Conservation (phyloP, 2,797 vertebrate genomes). For the Pagetopsis macropterus region DNA sequence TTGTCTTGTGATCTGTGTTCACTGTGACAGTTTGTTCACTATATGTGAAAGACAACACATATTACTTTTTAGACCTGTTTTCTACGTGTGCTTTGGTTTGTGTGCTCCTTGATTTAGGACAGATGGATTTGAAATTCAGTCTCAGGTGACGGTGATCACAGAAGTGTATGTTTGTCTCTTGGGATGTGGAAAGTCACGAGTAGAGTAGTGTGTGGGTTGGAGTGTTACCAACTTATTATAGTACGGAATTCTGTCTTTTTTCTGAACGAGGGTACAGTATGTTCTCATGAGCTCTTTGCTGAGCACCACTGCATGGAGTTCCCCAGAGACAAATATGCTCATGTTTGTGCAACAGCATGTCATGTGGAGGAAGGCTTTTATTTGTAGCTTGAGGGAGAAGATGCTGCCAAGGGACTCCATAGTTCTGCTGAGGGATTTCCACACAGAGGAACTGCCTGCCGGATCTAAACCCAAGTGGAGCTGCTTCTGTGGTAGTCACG, state of each 20-base stretch:
- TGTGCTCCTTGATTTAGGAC: not conserved
- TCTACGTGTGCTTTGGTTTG: constrained; percentile 7
- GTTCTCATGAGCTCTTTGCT: constrained; percentile 2
- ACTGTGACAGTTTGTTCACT: not conserved
- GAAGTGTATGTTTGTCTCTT: not conserved
- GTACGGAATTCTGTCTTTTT: not conserved
- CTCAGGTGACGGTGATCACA: constrained; percentile 7
- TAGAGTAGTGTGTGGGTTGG: not conserved
- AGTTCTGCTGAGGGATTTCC: not conserved
- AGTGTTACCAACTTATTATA: not conserved
- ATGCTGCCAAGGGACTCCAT: not conserved
- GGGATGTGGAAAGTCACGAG: constrained; percentile 16
- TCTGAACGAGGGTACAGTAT: not conserved
- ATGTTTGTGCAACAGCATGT: constrained; percentile 12
- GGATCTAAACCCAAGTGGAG: constrained; percentile 5
- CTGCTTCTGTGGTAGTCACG: not conserved
- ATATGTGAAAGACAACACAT: not conserved
- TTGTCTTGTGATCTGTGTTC: constrained; percentile 21
- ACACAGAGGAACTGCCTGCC: not conserved
- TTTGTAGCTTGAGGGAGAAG: constrained; percentile 14
- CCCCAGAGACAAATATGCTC: constrained; percentile 5
- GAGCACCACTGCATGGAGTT: constrained; percentile 9
- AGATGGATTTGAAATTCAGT: not conserved
- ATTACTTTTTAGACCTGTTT: constrained; percentile 2
- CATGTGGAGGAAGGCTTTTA: constrained; percentile 9